Percentiles rank a stretch among this genome's conserved stretches.
phyloP scores from a whole-genome alignment of 2,113 vertebrate genomes.

The Scolopax mira region DNA sequence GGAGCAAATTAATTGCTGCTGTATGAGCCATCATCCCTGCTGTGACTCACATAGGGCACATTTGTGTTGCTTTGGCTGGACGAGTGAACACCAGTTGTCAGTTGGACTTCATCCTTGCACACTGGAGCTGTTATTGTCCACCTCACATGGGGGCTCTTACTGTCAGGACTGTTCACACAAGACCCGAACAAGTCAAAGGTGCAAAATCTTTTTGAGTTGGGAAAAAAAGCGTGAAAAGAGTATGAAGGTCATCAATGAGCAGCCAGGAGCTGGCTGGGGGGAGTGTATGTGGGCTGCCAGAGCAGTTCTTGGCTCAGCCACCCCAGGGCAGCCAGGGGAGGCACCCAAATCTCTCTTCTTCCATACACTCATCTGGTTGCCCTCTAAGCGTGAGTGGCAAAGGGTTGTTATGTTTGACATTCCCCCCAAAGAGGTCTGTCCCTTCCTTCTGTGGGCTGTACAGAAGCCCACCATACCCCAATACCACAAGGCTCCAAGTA shows the following conservation, averaged over 20 bases:
- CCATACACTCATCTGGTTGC: neutral
- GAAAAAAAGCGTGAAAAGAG: neutral
- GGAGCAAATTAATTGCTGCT: slow-evolving; percentile 43
- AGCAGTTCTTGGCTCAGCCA: neutral
- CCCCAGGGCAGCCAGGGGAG: neutral
- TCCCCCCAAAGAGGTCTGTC: neutral
- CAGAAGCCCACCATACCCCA: neutral
- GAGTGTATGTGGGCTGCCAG: neutral
- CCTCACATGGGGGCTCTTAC: neutral
- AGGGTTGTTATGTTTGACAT: neutral
- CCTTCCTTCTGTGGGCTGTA: neutral
- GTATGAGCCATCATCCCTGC: neutral
- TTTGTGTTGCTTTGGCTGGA: neutral
- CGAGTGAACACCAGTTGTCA: neutral
- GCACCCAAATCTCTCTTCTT: neutral
- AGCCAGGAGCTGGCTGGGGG: neutral
- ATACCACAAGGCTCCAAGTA: accelerated
- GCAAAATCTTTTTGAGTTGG: neutral
- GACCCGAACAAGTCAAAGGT: neutral
- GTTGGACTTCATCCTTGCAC: neutral
- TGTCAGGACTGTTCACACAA: neutral
- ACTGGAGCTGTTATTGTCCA: neutral
- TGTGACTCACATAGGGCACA: neutral
- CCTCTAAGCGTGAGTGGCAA: neutral
- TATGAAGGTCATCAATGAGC: neutral